Conservation (phyloP, 2,113 vertebrate species). For the Maylandia zebra region DNA sequence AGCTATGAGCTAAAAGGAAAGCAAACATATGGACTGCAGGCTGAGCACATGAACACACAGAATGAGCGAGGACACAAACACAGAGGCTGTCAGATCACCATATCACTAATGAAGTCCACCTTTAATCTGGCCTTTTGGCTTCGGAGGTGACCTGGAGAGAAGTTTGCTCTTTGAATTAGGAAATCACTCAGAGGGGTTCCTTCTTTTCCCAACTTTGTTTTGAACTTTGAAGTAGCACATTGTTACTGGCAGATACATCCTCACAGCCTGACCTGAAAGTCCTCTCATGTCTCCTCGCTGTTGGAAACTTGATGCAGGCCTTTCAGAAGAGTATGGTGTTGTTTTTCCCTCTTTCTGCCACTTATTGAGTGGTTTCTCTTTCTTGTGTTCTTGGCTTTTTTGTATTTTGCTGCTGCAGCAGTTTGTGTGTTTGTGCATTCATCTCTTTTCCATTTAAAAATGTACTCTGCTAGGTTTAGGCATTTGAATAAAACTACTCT, state of each 20-base stretch:
- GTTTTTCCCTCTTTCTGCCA: background rate
- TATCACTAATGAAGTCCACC: constrained; percentile 8
- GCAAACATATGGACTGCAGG: background rate
- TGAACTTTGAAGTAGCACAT: background rate
- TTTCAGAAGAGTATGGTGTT: background rate
- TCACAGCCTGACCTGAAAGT: background rate
- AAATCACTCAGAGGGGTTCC: background rate
- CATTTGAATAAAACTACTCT: background rate
- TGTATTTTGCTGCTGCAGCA: background rate
- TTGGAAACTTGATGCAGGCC: background rate
- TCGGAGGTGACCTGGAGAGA: background rate
- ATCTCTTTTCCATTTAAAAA: background rate
- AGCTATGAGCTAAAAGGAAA: background rate
- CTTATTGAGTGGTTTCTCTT: background rate
- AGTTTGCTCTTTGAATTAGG: background rate
- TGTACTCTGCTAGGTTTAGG: background rate
- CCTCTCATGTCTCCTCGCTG: background rate
- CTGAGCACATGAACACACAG: background rate
- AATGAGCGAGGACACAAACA: background rate
- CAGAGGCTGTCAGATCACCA: constrained; percentile 8
- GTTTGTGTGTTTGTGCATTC: background rate
- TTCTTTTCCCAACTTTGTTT: background rate
- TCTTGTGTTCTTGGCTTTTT: background rate
- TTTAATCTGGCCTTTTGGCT: background rate
- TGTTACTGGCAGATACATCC: background rate